These are phyloP conservation scores for Sternotherus odoratus DNA, from an alignment of 2,797 vertebrate species.

Conservation along the genomic window DNA sequence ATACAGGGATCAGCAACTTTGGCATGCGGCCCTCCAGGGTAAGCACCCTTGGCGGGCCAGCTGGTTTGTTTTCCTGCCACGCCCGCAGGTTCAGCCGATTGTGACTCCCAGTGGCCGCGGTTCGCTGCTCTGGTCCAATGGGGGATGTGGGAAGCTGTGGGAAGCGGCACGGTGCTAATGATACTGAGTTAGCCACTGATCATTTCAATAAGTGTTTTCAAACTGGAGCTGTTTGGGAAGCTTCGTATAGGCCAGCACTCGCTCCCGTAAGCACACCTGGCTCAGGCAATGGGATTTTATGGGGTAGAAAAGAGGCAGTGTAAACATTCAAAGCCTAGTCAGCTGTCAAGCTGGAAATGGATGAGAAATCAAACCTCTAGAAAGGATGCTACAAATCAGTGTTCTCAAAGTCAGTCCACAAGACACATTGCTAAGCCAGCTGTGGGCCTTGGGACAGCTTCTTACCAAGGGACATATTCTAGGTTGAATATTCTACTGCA, in stretches of 20 bases:
- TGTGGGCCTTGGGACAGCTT: background rate
- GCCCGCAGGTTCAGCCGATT: no score
- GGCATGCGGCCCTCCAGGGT: no score
- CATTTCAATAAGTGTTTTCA: constrained; percentile 7
- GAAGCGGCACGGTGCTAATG: background rate
- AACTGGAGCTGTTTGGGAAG: constrained; percentile 9
- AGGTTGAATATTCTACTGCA: background rate
- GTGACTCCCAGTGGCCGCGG: no score
- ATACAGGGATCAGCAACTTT: no score
- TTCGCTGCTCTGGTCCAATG: no score
- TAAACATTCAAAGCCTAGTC: constrained; percentile 54
- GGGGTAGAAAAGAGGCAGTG: constrained; percentile 65
- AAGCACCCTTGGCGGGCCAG: no score
- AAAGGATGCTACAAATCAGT: constrained; percentile 27
- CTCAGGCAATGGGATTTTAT: constrained; percentile 61
- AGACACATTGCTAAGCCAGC: background rate
- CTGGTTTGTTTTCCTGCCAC: no score
- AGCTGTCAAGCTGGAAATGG: constrained; percentile 43
- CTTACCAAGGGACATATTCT: background rate
- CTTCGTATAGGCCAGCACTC: constrained; percentile 35
- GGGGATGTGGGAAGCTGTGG: no score
- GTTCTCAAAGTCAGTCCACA: constrained; percentile 20
- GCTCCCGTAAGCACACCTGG: constrained; percentile 33
- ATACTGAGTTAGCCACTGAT: background rate
- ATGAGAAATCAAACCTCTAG: constrained; percentile 47